These are phyloP conservation scores for Dendroctonus valens DNA, from an alignment of 1,140 invertebrate species.

Conservation along the genomic window DNA sequence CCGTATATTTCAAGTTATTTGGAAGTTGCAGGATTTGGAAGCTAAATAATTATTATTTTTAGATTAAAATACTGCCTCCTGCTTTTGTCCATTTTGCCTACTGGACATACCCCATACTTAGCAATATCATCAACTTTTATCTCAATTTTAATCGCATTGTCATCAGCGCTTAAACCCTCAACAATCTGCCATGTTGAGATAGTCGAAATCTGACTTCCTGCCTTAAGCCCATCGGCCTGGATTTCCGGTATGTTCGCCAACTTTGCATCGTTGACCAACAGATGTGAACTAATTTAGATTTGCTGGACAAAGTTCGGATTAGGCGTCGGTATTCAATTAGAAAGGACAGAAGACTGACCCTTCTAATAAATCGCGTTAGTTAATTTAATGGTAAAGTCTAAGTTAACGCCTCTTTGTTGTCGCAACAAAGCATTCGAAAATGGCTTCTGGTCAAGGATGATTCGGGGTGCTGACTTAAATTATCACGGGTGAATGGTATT, in stretches of 20 bases:
- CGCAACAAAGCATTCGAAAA: slow-evolving; percentile 26
- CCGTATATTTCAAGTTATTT: no score
- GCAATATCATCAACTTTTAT: no score
- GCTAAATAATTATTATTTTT: no score
- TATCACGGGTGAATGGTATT: background rate
- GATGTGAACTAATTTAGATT: slow-evolving; percentile 33
- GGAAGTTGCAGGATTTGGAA: no score
- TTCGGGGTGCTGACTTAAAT: slow-evolving; percentile 17
- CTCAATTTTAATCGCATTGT: no score
- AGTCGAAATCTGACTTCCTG: no score
- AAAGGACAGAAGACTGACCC: slow-evolving; percentile 31
- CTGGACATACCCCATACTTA: no score
- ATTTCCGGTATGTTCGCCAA: background rate
- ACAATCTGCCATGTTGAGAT: no score
- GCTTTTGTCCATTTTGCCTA: no score
- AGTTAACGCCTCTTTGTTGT: slow-evolving; percentile 35
- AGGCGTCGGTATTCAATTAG: slow-evolving; percentile 32
- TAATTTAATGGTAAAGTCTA: slow-evolving; percentile 33
- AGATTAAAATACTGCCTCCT: no score
- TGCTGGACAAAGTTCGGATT: slow-evolving; percentile 21
- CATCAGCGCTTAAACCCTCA: no score
- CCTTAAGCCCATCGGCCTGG: no score
- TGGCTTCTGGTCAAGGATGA: slow-evolving; percentile 25
- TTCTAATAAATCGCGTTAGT: slow-evolving; percentile 35
- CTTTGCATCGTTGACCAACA: slow-evolving; percentile 13